Evolutionary conservation across 2,888 invertebrate genomes (phyloP).

Genomic region (Lumbricus terrestris): DNA sequence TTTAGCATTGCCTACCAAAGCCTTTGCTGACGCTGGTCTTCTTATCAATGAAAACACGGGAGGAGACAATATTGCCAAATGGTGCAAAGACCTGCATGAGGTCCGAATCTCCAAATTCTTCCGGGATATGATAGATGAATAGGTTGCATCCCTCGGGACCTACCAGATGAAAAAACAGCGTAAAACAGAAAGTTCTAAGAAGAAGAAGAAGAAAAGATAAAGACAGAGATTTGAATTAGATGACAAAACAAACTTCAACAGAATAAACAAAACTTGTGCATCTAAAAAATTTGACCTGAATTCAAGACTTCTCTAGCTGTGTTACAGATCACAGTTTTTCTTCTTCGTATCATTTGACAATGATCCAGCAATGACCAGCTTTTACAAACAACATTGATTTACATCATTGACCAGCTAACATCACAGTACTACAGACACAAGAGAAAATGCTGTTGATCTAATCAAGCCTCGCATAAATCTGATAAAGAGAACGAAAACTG

Average conservation of each 20-base stretch:
- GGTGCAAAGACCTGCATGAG: slow-evolving; percentile 27
- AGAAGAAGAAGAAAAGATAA: not conserved
- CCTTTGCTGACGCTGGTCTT: slow-evolving; percentile 25
- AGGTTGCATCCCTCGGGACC: slow-evolving; percentile 29
- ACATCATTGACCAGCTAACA: not conserved
- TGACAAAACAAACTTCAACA: no score
- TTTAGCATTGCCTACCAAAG: slow-evolving; percentile 18
- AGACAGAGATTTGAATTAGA: not conserved
- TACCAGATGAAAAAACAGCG: not conserved
- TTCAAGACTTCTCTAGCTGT: no score
- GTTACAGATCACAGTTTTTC: no score
- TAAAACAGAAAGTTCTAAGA: no score
- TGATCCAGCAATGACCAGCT: no score
- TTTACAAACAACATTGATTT: no score
- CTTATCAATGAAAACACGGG: slow-evolving; percentile 27
- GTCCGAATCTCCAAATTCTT: slow-evolving; percentile 24
- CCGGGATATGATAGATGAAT: slow-evolving; percentile 29
- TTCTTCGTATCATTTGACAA: no score
- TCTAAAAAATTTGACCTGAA: no score
- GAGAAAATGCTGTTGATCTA: not conserved
- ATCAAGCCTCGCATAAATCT: not conserved
- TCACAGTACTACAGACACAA: not conserved
- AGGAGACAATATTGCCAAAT: slow-evolving; percentile 28
- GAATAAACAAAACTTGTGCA: no score
- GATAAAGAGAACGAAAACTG: not conserved